Percentiles rank a stretch among this genome's conserved stretches.
phyloP scores from a whole-genome alignment of 1,140 invertebrate genomes.

The Pentalonia nigronervosa region DNA sequence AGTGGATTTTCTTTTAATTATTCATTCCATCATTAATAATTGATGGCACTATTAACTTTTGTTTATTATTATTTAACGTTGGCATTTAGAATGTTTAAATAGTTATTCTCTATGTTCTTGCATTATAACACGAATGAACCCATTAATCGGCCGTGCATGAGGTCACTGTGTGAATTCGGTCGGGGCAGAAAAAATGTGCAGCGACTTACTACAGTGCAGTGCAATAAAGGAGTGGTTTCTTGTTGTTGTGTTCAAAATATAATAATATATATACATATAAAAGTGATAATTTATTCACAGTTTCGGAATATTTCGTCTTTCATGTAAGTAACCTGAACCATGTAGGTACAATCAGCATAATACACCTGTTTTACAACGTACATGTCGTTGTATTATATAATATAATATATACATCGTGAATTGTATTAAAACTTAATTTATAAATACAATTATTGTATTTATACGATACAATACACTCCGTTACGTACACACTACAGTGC shows the following conservation, averaged over 20 bases:
- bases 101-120: neutral
- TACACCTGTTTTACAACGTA: neutral
- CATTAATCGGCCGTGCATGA: neutral
- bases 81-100: slow-evolving; percentile 19
- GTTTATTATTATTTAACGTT: slow-evolving; percentile 27
- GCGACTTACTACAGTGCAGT: neutral
- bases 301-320: slow-evolving; percentile 11
- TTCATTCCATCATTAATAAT: slow-evolving; percentile 4
- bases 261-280: neutral
- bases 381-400: neutral
- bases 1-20: slow-evolving; percentile 16
- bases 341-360: neutral
- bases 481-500: neutral
- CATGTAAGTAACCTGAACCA: neutral
- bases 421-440: slow-evolving; percentile 14
- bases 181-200: neutral
- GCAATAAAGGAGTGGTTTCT: neutral
- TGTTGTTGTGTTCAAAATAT: slow-evolving; percentile 8
- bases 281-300: neutral
- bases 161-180: neutral
- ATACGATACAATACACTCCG: neutral
- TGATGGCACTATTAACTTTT: slow-evolving; percentile 21
- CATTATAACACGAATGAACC: neutral
- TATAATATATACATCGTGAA: slow-evolving; percentile 7
- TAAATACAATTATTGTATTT: slow-evolving; percentile 1